phyloP scores from a whole-genome alignment of 2,888 invertebrate genomes.

The Megaustenia siamemsis region DNA sequence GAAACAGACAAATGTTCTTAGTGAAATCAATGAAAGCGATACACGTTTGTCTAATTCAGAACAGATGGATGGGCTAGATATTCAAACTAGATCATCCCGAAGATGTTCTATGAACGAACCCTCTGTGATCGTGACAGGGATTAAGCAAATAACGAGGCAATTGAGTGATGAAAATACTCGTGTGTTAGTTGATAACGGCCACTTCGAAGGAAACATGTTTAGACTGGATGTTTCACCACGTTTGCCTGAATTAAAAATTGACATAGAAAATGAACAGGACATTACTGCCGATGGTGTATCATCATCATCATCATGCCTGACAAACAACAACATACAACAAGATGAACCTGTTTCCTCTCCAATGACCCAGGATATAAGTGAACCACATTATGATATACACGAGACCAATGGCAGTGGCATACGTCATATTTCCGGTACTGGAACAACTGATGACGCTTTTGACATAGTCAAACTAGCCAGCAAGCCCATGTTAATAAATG shows the following conservation, averaged over 20 bases:
- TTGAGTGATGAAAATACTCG: neutral
- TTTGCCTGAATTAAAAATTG: neutral
- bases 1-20: conserved; percentile 39
- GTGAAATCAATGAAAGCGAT: no score
- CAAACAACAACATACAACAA: no score
- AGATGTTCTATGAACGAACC: conserved; percentile 31
- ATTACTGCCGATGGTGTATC: neutral
- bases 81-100: neutral
- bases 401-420: neutral
- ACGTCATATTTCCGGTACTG: neutral
- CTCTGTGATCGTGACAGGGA: conserved; percentile 8
- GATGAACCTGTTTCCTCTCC: no score
- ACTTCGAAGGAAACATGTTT: neutral
- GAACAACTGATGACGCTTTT: neutral
- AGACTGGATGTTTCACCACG: neutral
- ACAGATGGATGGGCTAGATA: neutral
- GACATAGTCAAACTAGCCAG: neutral
- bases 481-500: neutral
- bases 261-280: neutral
- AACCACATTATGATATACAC: neutral
- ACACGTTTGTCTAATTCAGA: neutral
- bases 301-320: neutral
- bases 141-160: conserved; percentile 33
- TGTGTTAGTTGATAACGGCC: neutral
- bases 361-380: no score